Evolutionary conservation across 2,797 vertebrate genomes (phyloP).

Genomic region (Natrix natrix): DNA sequence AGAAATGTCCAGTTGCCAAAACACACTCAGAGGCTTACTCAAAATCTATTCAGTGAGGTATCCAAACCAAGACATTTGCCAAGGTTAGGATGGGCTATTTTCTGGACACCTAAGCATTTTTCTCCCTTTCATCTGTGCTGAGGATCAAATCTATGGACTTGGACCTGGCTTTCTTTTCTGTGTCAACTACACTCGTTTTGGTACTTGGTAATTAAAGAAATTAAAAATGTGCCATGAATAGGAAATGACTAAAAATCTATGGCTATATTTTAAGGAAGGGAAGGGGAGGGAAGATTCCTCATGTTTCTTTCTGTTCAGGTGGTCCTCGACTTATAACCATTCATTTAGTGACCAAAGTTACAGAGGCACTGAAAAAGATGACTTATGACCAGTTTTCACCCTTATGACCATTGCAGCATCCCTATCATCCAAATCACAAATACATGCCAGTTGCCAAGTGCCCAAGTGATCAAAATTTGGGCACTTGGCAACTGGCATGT

Average conservation of each 20-base stretch:
- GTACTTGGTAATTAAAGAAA: not conserved
- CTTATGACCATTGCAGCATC: not conserved
- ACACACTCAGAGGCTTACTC: conserved; percentile 11
- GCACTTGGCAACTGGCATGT: not conserved
- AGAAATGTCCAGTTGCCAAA: conserved; percentile 41
- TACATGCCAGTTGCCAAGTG: no score
- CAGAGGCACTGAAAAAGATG: not conserved
- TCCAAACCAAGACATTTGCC: conserved; percentile 56
- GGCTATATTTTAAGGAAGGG: not conserved
- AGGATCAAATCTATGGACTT: not conserved
- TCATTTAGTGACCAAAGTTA: not conserved
- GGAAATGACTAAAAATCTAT: not conserved
- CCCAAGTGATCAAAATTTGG: not conserved
- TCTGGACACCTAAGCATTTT: conserved; percentile 35
- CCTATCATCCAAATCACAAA: not conserved
- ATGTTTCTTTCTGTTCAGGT: not conserved
- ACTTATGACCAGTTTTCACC: not conserved
- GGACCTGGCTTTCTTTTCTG: not conserved
- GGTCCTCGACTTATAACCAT: not conserved
- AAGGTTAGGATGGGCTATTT: conserved; percentile 45
- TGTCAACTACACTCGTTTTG: not conserved
- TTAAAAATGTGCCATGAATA: not conserved
- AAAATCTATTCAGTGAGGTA: conserved; percentile 28
- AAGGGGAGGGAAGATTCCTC: not conserved
- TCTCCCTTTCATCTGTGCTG: conserved; percentile 30